Evolutionary conservation across 2,113 vertebrate genomes (phyloP), one percentile per base, ranked within the genome.

Genomic region (Thryonomys swinderianus): DNA sequence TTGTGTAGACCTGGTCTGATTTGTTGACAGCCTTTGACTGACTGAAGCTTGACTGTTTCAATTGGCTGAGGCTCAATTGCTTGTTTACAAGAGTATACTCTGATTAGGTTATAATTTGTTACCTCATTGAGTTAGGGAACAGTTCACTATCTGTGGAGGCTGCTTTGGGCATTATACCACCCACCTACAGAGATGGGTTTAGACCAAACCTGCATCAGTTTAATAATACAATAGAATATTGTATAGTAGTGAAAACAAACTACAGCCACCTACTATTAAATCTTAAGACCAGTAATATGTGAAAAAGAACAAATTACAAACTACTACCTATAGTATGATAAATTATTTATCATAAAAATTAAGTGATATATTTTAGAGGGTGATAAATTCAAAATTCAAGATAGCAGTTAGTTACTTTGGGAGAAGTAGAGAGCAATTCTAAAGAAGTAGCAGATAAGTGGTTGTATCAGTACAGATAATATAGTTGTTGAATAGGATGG

Each of bases 141-240:
- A 55, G 45, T 27, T 89, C 53, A 84, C 17, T 42, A 30, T 32
- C 67, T 48, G 11, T n/a, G 57, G 32, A 74, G 10, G 66, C 66
- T 82, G 10, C 21, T 23, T 42, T 42, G 55, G 53, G 42, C 2
- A 64, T 2, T 74, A 74, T 62, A 11, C 30, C 30, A n/a, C 78
- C 8, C 51, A 34, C 45, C 27, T 53, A 20, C 27, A 88, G 57
- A 89, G 42, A 37, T 5, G 45, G 40, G 1, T n/a, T 76, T 45
- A 62, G 81, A 21, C 37, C 23, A 94, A 66, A 57, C 11, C 16
- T 69, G 48, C 57, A 21, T 42, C 67, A n/a, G 23, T 69, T 80
- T 37, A 79, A 37, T 34, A n/a, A 64, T 12, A 81, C 1, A 42
- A 71, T 61, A n/a, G 2, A 90, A 78, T 96, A 85, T 48, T 85